Base-by-base conservation (phyloP, 1,140 invertebrate species). In the Heliconius hewitsoni region DNA sequence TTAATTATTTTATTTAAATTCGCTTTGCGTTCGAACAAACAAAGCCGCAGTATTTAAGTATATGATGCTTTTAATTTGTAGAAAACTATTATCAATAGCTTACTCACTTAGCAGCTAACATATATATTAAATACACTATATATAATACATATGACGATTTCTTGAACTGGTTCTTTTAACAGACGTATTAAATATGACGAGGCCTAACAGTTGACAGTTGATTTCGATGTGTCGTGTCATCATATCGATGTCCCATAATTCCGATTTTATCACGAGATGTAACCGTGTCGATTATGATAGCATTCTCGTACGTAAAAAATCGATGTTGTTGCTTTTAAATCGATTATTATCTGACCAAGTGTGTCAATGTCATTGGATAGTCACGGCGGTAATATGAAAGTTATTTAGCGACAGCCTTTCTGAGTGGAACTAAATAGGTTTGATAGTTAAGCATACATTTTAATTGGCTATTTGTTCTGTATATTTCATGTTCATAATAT, bases 301-400 rank as follows among this genome's bases (percentile, higher is more conserved):
- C 23, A 66, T 66, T 30, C 13, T 66, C 23, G 13, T 27, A 16
- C 4, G 23, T 66, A 66, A 66, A 66, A 27, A 66, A 66, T 30
- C 60, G 60, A 66, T 66, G 23, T 66, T 66, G 60, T 66, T 66
- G 27, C 60, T 66, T 66, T 66, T 66, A 66, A 66, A 66, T 66
- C 60, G 60, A 66, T 66, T 66, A 66, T 30, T 66, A 66, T 66
- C 60, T 66, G 60, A 30, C 11, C 60, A 66, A 13, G 27, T 66
- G 60, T 66, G 60, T 66, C 60, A 66, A 18, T 30, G 60, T 66
- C 60, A 66, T 30, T 30, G 60, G 9, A 66, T 66, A 30, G 27
- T 9, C 23, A 30, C 27, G 60, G 27, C 27, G 60, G 60, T 66
- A 18, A 66, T 66, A 66, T n/a, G 27, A 66, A 30, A 66, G 9